A percentile compares a stretch with the other conserved stretches of the same genome.
Evolutionary conservation across 1,140 invertebrate genomes (phyloP).

Genomic region (Heliconius congener): DNA sequence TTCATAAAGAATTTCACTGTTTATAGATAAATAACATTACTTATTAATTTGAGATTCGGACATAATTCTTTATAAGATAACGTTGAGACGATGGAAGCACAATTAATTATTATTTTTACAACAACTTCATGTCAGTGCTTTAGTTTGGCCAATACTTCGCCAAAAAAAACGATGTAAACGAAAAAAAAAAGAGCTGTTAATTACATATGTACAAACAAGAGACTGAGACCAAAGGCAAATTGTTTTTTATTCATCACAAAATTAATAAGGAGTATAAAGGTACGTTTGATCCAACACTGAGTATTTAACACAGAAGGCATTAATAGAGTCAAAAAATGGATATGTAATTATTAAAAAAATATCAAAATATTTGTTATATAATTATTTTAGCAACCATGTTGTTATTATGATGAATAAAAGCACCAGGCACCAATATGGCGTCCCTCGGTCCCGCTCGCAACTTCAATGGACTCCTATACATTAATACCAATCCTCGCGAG

Average conservation of each 20-base stretch:
- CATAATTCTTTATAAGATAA: slow-evolving; percentile 29
- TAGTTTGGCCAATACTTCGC: slow-evolving; percentile 31
- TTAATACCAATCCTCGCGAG: slow-evolving; percentile 60
- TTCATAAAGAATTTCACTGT: neutral
- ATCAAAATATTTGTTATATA: slow-evolving; percentile 3
- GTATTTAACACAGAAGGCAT: neutral
- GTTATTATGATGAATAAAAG: slow-evolving; percentile 64
- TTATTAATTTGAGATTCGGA: slow-evolving; percentile 32
- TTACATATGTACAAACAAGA: slow-evolving; percentile 79
- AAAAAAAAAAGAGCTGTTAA: slow-evolving; percentile 60
- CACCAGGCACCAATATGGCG: slow-evolving; percentile 74
- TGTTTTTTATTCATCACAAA: slow-evolving; percentile 69
- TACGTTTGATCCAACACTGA: slow-evolving; percentile 9
- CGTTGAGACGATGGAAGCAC: slow-evolving; percentile 28
- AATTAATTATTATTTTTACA: slow-evolving; percentile 32
- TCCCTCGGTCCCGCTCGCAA: slow-evolving; percentile 68
- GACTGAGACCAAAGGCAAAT: slow-evolving; percentile 63
- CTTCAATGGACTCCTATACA: slow-evolving; percentile 71
- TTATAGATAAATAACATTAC: slow-evolving; percentile 17
- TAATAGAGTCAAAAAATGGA: neutral
- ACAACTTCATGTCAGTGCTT: slow-evolving; percentile 40
- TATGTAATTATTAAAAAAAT: slow-evolving; percentile 15
- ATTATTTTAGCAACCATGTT: neutral
- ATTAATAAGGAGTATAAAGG: slow-evolving; percentile 7
- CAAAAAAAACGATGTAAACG: slow-evolving; percentile 45